phyloP scores from a whole-genome alignment of 2,797 vertebrate species.

The Danionella dracula region DNA sequence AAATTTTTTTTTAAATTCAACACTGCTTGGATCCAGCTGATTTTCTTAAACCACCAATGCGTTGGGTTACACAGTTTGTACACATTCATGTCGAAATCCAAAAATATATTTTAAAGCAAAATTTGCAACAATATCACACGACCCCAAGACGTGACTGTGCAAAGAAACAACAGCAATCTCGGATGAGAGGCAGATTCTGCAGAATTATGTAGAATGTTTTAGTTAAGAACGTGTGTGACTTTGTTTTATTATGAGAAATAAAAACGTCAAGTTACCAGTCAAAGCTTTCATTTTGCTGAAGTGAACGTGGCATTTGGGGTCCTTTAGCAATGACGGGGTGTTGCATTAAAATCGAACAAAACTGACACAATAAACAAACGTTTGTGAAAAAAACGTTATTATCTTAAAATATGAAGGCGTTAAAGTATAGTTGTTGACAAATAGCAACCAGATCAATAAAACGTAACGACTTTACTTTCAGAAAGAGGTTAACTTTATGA shows the following conservation, averaged over 20 bases:
- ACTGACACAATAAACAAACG: neutral
- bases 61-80: neutral
- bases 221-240: neutral
- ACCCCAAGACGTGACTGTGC: neutral
- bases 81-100: neutral
- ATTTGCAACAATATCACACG: neutral
- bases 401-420: too few relatives aligned
- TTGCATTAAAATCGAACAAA: slow-evolving; percentile 3
- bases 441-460: too few relatives aligned
- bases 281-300: neutral
- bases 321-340: neutral
- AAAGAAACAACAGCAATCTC: neutral
- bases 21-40: too few relatives aligned
- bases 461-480: too few relatives aligned
- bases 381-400: too few relatives aligned
- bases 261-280: neutral
- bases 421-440: too few relatives aligned
- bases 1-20: too few relatives aligned
- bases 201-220: neutral
- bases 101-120: neutral
- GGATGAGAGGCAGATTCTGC: neutral
- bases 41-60: neutral
- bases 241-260: too few relatives aligned
- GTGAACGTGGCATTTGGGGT: slow-evolving; percentile 23
- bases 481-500: too few relatives aligned